Evolutionary conservation across 2,113 vertebrate genomes (phyloP).

Genomic region (Synchiropus splendidus): DNA sequence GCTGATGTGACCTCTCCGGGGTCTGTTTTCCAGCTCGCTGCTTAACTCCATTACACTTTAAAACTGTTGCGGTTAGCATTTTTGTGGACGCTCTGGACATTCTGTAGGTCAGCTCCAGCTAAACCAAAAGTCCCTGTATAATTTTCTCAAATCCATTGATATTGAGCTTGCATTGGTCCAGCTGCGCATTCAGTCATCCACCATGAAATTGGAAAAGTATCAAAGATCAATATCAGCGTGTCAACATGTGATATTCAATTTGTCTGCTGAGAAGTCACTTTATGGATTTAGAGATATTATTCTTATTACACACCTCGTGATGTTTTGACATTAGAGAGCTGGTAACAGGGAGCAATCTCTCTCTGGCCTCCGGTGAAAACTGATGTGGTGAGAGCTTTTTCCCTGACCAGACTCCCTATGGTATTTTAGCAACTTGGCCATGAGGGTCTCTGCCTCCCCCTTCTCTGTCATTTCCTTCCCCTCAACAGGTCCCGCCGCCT

Average conservation of each 20-base stretch:
- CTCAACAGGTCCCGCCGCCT: conserved; percentile 22
- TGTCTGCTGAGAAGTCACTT: conserved; percentile 36
- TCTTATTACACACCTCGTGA: conserved; percentile 24
- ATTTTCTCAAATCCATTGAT: conserved; percentile 31
- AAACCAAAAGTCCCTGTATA: conserved; percentile 34
- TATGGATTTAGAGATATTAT: conserved; percentile 35
- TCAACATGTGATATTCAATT: conserved; percentile 31
- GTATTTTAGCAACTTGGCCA: conserved; percentile 33
- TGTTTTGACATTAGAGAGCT: conserved; percentile 43
- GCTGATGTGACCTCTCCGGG: too few species aligned
- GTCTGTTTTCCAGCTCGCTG: conserved; percentile 29
- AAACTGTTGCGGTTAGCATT: conserved; percentile 41
- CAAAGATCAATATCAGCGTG: conserved; percentile 32
- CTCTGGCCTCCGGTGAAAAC: conserved; percentile 45
- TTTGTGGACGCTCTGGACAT: conserved; percentile 36
- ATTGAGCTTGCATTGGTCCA: conserved; percentile 23
- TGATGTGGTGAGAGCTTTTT: conserved; percentile 48
- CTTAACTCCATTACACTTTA: conserved; percentile 22
- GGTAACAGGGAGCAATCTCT: conserved; percentile 40
- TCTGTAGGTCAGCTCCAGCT: conserved; percentile 35
- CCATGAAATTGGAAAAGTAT: conserved; percentile 35
- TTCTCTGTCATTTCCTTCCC: conserved; percentile 26
- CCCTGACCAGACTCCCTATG: conserved; percentile 38
- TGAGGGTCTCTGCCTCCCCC: conserved; percentile 21
- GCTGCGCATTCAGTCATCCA: conserved; percentile 46